Base-by-base conservation (phyloP, 53 echinoderm and acorn worm species). In the Pentamera pediparva region DNA sequence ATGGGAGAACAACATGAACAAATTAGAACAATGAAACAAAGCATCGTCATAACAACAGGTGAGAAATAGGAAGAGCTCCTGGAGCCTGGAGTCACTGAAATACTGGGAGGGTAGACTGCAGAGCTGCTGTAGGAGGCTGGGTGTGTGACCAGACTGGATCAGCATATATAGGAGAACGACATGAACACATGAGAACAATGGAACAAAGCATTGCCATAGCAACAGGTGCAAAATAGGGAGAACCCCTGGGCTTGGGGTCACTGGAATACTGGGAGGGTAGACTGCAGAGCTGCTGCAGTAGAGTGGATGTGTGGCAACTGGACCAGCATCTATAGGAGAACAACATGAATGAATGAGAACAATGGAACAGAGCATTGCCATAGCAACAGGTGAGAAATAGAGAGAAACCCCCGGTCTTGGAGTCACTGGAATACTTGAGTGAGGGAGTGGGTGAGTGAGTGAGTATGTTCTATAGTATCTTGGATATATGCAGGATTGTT, bases 201-300 rank as follows among this genome's bases (percentile, higher is more conserved):
- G n/a, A 12, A 45, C 47, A 15, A 1, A 45, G 47, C n/a, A 45
- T 45, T 12, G 47, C n/a, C n/a, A 15, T n/a, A 45, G n/a, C 47
- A 45, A 45, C 47, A 45, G 12, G 12, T 45, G 47, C 12, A 45
- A n/a, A n/a, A n/a, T n/a, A 79, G 91, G 33, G 88, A 75, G 7
- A 91, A 70, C 6, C 71, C 79, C 74, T 85, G 77, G 29, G 86
- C 0, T 85, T 76, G 11, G 96, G 96, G 60, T 96, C 91, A 51
- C 96, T 96, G 88, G 91, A 96, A 58, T 91, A 91, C 78, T 91
- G 91, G 91, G 91, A 96, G 24, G 96, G 96, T 48, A 96, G 84
- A 59, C 91, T 84, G 62, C 96, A 96, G 12, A 96, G 86, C 75
- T 96, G 96, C 78, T 96, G 96, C 10, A 96, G 83, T 4, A 96